Conservation (phyloP, 2,113 vertebrate species). For the Sinocyclocheilus maitianheensis region DNA sequence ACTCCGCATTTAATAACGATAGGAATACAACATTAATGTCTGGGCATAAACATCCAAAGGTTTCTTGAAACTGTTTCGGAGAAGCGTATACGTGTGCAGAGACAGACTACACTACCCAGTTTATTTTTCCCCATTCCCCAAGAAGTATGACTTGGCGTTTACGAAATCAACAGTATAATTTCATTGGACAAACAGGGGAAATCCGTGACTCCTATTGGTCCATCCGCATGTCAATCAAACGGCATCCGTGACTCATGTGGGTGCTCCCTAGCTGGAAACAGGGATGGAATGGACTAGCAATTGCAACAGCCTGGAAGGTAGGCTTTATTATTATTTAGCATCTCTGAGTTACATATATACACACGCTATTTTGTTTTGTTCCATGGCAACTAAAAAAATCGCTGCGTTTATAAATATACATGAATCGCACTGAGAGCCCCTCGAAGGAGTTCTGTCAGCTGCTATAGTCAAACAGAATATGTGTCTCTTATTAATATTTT, state of each 20-base stretch:
- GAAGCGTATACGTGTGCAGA: neutral
- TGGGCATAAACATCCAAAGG: neutral
- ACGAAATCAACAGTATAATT: neutral
- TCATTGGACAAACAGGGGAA: constrained; percentile 57
- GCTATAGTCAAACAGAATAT: constrained; percentile 44
- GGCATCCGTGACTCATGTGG: constrained; percentile 60
- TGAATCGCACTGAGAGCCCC: neutral
- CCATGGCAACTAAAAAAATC: neutral
- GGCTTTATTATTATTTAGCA: constrained; percentile 39
- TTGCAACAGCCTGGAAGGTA: constrained; percentile 65
- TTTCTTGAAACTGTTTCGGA: constrained; percentile 17
- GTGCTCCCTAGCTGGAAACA: constrained; percentile 57
- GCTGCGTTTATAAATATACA: neutral
- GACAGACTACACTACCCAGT: constrained; percentile 59
- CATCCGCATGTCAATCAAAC: constrained; percentile 38
- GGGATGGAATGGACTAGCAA: constrained; percentile 57
- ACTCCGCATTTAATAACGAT: neutral
- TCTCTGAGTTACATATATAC: neutral
- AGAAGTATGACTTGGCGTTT: constrained; percentile 16
- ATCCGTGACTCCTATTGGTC: constrained; percentile 61
- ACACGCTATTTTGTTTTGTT: neutral
- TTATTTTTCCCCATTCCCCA: constrained; percentile 36
- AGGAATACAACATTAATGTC: neutral
- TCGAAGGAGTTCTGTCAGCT: neutral
- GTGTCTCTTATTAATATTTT: constrained; percentile 55